A percentile compares a stretch with the other conserved stretches of the same genome.
phyloP scores from a whole-genome alignment of 2,888 invertebrate genomes.

The Tipula vernalis region DNA sequence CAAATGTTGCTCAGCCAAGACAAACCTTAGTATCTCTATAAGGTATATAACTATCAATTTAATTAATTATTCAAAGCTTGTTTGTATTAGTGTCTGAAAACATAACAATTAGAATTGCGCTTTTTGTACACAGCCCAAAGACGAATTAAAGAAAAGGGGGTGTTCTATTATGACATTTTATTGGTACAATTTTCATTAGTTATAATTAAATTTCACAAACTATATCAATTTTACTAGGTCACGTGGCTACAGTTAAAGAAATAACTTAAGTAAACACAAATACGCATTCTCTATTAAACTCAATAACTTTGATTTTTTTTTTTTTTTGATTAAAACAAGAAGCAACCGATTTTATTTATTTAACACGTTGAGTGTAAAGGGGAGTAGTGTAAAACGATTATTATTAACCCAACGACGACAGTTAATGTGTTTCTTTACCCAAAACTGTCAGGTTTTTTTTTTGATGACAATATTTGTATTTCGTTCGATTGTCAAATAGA shows the following conservation, averaged over 20 bases:
- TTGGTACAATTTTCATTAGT: neutral
- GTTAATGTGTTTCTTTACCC: neutral
- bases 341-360: neutral
- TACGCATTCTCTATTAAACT: neutral
- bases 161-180: neutral
- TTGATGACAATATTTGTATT: neutral
- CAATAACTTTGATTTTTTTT: neutral
- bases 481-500: neutral
- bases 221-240: neutral
- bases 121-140: neutral
- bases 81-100: no score
- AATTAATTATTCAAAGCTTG: no score
- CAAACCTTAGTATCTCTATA: no score
- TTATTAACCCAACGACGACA: neutral
- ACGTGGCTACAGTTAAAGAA: neutral
- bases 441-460: neutral
- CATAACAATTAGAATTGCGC: no score
- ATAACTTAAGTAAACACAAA: neutral
- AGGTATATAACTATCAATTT: no score
- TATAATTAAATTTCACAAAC: neutral
- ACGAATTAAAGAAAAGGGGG: neutral
- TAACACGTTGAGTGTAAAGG: neutral
- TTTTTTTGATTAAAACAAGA: neutral
- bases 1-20: no score
- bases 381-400: neutral